Conservation (phyloP, 2,113 vertebrate genomes). For the Malaclemys terrapin region DNA sequence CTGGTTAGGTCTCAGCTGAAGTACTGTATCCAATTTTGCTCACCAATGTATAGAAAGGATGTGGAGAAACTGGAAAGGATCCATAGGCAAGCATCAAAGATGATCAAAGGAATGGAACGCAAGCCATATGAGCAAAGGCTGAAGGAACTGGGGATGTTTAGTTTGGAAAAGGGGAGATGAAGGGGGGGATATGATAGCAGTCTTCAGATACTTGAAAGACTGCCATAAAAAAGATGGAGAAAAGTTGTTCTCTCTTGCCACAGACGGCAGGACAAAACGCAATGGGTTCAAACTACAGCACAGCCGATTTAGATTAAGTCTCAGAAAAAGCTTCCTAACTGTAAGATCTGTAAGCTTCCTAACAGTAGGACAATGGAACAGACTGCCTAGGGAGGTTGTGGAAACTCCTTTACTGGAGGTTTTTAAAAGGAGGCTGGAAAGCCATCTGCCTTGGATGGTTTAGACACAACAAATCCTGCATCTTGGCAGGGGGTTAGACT, state of each 20-base stretch:
- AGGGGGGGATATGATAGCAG: not conserved
- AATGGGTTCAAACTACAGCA: not conserved
- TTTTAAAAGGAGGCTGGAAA: not conserved
- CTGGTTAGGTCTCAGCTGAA: not conserved
- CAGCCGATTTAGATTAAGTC: not conserved
- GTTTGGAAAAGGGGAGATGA: not conserved
- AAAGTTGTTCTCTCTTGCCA: not conserved
- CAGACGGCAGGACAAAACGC: not conserved
- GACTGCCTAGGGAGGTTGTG: not conserved
- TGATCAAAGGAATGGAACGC: not conserved
- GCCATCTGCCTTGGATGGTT: not conserved
- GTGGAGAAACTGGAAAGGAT: not conserved
- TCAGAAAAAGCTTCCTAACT: not conserved
- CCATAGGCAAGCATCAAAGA: not conserved
- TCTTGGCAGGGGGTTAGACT: not conserved
- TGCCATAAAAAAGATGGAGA: not conserved
- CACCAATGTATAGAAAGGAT: not conserved
- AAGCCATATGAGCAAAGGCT: not conserved
- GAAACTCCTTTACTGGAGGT: not conserved
- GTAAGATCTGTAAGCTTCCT: not conserved
- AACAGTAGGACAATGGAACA: not conserved
- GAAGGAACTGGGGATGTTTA: not conserved
- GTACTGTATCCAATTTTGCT: not conserved
- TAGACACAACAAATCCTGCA: not conserved
- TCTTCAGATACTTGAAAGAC: not conserved